Percentiles rank a stretch among this genome's conserved stretches.
phyloP scores from a whole-genome alignment of 2,888 invertebrate species.

The Drosophila mercatorum region DNA sequence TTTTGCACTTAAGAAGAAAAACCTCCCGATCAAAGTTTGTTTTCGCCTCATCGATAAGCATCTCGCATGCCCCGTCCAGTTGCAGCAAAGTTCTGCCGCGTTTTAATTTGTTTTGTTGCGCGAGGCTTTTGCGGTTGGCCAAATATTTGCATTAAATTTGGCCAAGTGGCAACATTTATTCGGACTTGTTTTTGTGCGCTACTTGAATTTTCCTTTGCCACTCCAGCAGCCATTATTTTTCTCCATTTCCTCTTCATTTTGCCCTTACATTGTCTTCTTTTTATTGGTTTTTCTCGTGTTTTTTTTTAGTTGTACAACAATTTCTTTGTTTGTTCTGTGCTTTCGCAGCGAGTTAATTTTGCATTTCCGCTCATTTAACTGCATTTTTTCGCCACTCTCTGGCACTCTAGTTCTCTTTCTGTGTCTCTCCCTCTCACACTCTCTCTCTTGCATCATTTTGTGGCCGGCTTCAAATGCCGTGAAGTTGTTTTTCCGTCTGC shows the following conservation, averaged over 20 bases:
- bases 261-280: slow-evolving; percentile 42
- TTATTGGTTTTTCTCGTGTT: background rate
- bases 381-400: slow-evolving; percentile 47
- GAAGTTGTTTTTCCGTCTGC: slow-evolving; percentile 71
- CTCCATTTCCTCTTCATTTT: slow-evolving; percentile 68
- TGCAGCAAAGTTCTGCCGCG: background rate
- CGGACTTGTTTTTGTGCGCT: slow-evolving; percentile 11
- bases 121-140: slow-evolving; percentile 51
- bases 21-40: background rate
- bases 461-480: slow-evolving; percentile 68
- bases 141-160: slow-evolving; percentile 78
- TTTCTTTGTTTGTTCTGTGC: slow-evolving; percentile 77
- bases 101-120: slow-evolving; percentile 19
- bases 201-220: slow-evolving; percentile 17
- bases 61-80: background rate
- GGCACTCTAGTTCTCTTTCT: background rate
- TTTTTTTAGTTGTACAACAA: slow-evolving; percentile 64
- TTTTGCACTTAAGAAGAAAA: background rate
- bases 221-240: slow-evolving; percentile 38
- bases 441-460: slow-evolving; percentile 27
- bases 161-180: slow-evolving; percentile 76
- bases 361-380: slow-evolving; percentile 80
- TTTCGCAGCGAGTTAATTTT: slow-evolving; percentile 79
- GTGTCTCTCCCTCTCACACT: background rate
- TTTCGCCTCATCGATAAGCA: background rate